A percentile compares a stretch with the other conserved stretches of the same genome.
Evolutionary conservation across 2,797 vertebrate species (phyloP).

Genomic region (Xenopus petersii): DNA sequence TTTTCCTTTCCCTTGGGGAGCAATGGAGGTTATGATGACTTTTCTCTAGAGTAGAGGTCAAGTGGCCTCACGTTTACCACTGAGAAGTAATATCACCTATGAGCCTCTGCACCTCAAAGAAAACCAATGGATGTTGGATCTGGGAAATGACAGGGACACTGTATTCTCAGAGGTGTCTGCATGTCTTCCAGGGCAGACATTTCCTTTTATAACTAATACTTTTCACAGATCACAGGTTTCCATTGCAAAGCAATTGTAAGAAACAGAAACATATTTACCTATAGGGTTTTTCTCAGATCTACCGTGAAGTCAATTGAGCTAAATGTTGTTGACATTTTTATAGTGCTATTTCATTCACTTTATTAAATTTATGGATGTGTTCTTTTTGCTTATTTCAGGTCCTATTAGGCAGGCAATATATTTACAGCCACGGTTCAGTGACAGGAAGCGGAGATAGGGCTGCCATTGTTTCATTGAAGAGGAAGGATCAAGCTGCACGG

Average conservation of each 20-base stretch:
- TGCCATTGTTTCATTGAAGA: conserved; percentile 2
- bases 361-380: conserved; percentile 29
- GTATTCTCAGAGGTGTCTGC: too few relatives aligned
- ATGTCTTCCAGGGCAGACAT: too few relatives aligned
- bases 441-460: background rate
- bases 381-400: conserved; percentile 31
- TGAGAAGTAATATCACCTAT: too few relatives aligned
- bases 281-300: conserved; percentile 15
- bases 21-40: too few relatives aligned
- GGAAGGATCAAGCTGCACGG: conserved; percentile 13
- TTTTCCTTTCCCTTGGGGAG: too few relatives aligned
- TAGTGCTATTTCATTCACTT: conserved; percentile 32
- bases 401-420: conserved; percentile 31
- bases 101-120: too few relatives aligned
- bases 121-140: too few relatives aligned
- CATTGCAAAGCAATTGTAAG: conserved; percentile 1
- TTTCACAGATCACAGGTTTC: background rate
- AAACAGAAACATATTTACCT: background rate
- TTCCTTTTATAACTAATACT: too few relatives aligned
- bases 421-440: conserved; percentile 3
- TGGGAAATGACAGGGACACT: too few relatives aligned
- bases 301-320: conserved; percentile 28
- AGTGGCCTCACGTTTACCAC: too few relatives aligned
- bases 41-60: too few relatives aligned
- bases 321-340: conserved; percentile 32